Percentiles rank a stretch among this genome's conserved stretches.
phyloP scores from a whole-genome alignment of 2,113 vertebrate genomes.

The Sula dactylatra region DNA sequence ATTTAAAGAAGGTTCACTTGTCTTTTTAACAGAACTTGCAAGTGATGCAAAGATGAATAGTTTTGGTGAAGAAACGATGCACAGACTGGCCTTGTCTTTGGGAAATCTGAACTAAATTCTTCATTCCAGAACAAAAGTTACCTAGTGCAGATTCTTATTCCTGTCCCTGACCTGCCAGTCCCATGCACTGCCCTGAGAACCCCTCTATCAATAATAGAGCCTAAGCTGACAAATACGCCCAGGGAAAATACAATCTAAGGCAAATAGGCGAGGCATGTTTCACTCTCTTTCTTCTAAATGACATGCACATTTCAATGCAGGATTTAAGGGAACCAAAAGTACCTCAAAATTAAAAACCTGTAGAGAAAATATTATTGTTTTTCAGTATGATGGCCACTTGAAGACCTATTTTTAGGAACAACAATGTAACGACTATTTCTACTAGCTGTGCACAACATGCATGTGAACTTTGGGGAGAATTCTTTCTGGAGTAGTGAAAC shows the following conservation, averaged over 20 bases:
- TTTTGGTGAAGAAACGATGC: neutral
- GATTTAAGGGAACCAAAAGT: neutral
- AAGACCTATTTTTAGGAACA: neutral
- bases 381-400: neutral
- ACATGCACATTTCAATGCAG: neutral
- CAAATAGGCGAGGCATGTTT: fast-evolving
- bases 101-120: neutral
- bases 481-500: neutral
- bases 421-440: neutral
- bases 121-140: neutral
- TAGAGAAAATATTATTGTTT: neutral
- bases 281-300: neutral
- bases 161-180: neutral
- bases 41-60: neutral
- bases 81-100: neutral
- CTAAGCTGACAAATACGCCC: neutral
- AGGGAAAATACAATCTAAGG: neutral
- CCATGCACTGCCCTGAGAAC: neutral
- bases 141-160: neutral
- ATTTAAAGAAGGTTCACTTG: slow-evolving; percentile 14
- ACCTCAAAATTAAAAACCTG: neutral
- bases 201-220: neutral
- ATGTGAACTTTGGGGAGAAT: neutral
- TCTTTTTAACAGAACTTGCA: slow-evolving; percentile 31
- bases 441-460: neutral